Conservation (phyloP, 2,888 invertebrate genomes). For the Scaptomyza caliginosa region DNA sequence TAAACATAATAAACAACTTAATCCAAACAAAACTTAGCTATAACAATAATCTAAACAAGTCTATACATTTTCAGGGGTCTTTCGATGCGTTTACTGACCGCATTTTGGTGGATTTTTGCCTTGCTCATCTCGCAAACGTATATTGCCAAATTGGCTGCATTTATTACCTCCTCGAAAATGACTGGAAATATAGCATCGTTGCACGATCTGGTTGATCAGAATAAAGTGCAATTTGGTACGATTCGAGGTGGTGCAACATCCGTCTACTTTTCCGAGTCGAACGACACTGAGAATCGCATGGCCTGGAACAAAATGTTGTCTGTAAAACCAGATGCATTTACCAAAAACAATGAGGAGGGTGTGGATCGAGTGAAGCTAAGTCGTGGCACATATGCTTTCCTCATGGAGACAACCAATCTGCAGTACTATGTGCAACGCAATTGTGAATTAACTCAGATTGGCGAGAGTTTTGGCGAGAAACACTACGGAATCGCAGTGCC, state of each 20-base stretch:
- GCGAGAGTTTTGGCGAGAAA: constrained; percentile 93
- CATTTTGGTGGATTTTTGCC: constrained; percentile 93
- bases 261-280: constrained; percentile 94
- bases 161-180: constrained; percentile 94
- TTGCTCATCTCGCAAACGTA: constrained; percentile 93
- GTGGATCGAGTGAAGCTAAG: constrained; percentile 90
- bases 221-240: constrained; percentile 97
- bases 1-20: not conserved
- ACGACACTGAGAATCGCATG: constrained; percentile 92
- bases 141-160: constrained; percentile 97
- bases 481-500: constrained; percentile 97
- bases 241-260: constrained; percentile 94
- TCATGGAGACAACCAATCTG: constrained; percentile 97
- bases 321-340: constrained; percentile 92
- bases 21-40: not conserved
- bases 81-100: constrained; percentile 90
- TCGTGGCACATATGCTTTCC: constrained; percentile 93
- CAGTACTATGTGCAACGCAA: constrained; percentile 94
- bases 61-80: constrained; percentile 86
- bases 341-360: constrained; percentile 91
- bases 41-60: not conserved
- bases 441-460: constrained; percentile 92
- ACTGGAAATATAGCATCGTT: constrained; percentile 94
- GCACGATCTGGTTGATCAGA: constrained; percentile 96
- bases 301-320: constrained; percentile 96